A percentile compares a stretch with the other conserved stretches of the same genome.
phyloP scores from a whole-genome alignment of 2,113 vertebrate species.

The Aix galericulata region DNA sequence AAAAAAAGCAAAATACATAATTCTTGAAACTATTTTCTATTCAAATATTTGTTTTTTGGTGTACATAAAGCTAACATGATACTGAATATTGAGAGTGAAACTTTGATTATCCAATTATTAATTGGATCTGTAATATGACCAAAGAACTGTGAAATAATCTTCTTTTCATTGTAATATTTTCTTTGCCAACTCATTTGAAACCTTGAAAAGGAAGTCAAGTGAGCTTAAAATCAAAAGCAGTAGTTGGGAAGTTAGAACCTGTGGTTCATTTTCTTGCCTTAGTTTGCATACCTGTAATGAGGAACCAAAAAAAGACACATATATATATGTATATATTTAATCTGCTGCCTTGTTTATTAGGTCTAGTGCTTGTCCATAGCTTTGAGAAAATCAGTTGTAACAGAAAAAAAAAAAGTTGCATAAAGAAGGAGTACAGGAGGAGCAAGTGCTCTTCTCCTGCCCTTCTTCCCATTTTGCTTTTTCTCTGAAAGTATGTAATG shows the following conservation, averaged over 20 bases:
- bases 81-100: not conserved
- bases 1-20: not conserved
- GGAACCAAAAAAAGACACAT: not conserved
- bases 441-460: not conserved
- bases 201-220: not conserved
- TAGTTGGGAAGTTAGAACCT: not conserved
- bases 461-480: not conserved
- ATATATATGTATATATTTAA: not conserved
- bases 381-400: not conserved
- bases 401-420: not conserved
- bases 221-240: not conserved
- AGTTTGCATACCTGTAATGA: not conserved
- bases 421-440: not conserved
- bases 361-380: not conserved
- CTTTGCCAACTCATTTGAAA: not conserved
- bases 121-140: not conserved
- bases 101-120: not conserved
- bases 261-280: not conserved
- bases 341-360: not conserved
- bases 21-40: not conserved
- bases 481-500: not conserved
- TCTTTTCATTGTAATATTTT: not conserved
- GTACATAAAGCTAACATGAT: not conserved
- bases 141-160: not conserved
- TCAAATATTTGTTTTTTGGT: not conserved